Conservation (phyloP, 2,888 invertebrate genomes). For the Cheilosia soror region DNA sequence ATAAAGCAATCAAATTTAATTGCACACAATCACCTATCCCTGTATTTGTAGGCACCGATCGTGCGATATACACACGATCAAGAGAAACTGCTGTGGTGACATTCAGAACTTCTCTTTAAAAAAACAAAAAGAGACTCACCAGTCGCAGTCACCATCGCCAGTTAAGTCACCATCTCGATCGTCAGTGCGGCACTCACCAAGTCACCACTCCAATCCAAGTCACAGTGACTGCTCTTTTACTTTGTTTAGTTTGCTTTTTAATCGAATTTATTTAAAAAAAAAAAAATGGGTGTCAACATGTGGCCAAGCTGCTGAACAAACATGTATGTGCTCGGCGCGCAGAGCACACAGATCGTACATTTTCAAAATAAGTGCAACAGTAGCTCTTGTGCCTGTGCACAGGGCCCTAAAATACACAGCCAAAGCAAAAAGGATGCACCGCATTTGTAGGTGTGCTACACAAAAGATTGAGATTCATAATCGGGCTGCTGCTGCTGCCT, state of each 20-base stretch:
- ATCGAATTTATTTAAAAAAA: constrained; percentile 9
- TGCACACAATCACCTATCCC: constrained; percentile 41
- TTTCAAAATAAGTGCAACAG: constrained; percentile 48
- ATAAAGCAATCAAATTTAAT: constrained; percentile 71
- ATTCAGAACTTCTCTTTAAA: neutral
- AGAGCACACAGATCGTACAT: constrained; percentile 27
- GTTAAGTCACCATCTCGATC: too few relatives aligned
- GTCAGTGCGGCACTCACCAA: neutral
- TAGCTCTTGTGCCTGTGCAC: constrained; percentile 29
- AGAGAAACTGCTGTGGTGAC: neutral
- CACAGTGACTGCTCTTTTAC: neutral
- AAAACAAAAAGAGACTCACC: neutral
- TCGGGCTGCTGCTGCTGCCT: neutral
- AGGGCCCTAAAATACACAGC: constrained; percentile 37
- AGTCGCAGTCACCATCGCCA: too few relatives aligned
- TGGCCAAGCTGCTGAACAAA: constrained; percentile 53
- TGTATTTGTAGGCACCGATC: constrained; percentile 48
- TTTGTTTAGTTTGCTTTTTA: constrained; percentile 9
- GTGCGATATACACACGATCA: constrained; percentile 1
- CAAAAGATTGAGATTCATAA: constrained; percentile 26
- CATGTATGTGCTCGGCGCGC: constrained; percentile 6
- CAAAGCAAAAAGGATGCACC: constrained; percentile 37
- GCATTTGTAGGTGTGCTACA: constrained; percentile 41
- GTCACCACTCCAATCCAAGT: too few relatives aligned
- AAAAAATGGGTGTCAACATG: constrained; percentile 72